Evolutionary conservation across 2,797 vertebrate species (phyloP), one percentile per base, ranked within the genome.

Genomic region (Schizothorax lantsangensis): DNA sequence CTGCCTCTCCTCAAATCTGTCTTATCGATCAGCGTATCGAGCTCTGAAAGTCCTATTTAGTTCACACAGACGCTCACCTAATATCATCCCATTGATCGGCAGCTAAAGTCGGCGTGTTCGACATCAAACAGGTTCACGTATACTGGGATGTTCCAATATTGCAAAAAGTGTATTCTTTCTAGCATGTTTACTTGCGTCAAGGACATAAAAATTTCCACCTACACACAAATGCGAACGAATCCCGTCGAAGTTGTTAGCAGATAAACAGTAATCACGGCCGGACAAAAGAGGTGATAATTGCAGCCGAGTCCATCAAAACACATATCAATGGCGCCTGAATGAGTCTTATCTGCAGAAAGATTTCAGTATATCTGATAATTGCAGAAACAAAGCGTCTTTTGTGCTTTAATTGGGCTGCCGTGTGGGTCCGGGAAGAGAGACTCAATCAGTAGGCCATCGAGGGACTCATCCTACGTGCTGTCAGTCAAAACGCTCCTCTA

Each of bases 301-400:
- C 64, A 79, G 17, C n/a, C n/a, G 75, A 71, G 62, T 43, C 80
- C 74, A 45, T 64, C 64, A 57, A 71, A 86, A 87, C 5, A 12
- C 68, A 64, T 81, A 74, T 81, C 68, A 66, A 47, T 62, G 81
- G 45, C 38, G 14, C 64, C 43, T 79, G 64, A 77, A 26, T 33
- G 69, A 52, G 57, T 59, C 81, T 79, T 84, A 84, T 81, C 84
- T 78, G 77, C 85, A 78, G 8, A 17, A 33, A 85, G 71, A 88
- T 85, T 85, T 85, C 71, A 43, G 26, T 85, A 81, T 68, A 87
- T 83, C 82, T 83, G 84, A 84, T 87, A 82, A 84, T 82, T 88
- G 81, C 71, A 66, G 69, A 78, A 83, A 57, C 84, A 89, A 79
- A 79, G 83, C 47, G 12, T 59, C 62, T 66, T 47, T 30, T 84